phyloP scores from a whole-genome alignment of 1,140 invertebrate genomes.

The Tetramorium alpestre region DNA sequence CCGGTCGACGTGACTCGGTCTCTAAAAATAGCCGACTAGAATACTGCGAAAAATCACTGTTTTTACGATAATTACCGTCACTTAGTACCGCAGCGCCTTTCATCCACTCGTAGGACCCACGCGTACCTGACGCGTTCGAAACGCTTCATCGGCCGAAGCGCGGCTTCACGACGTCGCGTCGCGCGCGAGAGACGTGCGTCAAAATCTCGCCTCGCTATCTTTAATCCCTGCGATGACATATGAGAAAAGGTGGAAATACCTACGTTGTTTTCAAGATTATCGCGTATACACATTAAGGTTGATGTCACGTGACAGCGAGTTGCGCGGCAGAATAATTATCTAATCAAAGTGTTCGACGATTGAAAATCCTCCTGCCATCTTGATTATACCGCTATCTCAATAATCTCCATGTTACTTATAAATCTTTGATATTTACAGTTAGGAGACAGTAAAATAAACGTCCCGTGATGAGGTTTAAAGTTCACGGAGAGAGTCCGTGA shows the following conservation, averaged over 20 bases:
- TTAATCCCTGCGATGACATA: neutral
- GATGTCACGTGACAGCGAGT: neutral
- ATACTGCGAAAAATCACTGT: slow-evolving; percentile 80
- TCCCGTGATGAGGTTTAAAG: slow-evolving; percentile 1
- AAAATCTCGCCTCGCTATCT: neutral
- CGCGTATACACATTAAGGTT: neutral
- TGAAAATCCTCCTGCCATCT: neutral
- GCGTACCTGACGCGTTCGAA: slow-evolving; percentile 4
- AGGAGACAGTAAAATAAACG: neutral
- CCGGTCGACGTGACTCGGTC: slow-evolving; percentile 81
- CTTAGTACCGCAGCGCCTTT: slow-evolving; percentile 78
- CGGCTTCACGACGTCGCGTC: neutral
- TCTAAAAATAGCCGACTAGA: slow-evolving; percentile 83
- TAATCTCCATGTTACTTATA: slow-evolving; percentile 20
- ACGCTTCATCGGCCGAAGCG: neutral
- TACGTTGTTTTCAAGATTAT: neutral
- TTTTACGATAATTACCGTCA: slow-evolving; percentile 82
- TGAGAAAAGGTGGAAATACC: neutral
- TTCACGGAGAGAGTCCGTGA: neutral
- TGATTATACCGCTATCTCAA: slow-evolving; percentile 32
- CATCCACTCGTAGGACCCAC: slow-evolving; percentile 58
- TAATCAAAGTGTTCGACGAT: neutral
- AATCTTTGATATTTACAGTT: neutral
- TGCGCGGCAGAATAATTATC: neutral
- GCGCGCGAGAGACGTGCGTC: slow-evolving; percentile 1